A percentile compares a stretch with the other conserved stretches of the same genome.
These are phyloP conservation scores for Hystrix brachyura DNA, from an alignment of 2,113 vertebrate genomes.

Conservation along the genomic window DNA sequence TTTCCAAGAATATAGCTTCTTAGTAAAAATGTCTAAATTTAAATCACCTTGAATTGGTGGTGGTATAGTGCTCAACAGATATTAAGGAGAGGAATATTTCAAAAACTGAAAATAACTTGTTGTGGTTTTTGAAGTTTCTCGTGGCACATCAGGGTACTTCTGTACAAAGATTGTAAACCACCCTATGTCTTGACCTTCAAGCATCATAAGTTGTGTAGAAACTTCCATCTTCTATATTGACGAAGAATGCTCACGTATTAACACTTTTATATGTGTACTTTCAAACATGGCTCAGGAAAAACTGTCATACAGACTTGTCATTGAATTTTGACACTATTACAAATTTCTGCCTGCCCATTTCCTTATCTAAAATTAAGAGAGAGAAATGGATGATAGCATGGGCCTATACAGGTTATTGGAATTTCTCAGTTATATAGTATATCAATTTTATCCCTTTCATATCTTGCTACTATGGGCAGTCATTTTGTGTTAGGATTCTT, in stretches of 20 bases:
- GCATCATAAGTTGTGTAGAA: neutral
- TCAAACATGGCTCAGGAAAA: neutral
- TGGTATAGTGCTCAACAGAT: neutral
- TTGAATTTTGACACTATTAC: neutral
- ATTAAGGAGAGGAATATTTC: neutral
- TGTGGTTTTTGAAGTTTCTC: neutral
- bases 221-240: neutral
- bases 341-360: conserved; percentile 22
- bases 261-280: conserved; percentile 19
- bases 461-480: neutral
- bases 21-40: neutral
- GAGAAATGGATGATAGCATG: neutral
- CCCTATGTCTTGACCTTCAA: neutral
- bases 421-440: neutral
- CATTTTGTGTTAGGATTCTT: neutral
- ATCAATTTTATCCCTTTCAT: neutral
- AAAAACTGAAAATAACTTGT: neutral
- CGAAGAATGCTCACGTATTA: neutral
- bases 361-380: conserved; percentile 3
- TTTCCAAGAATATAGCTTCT: neutral
- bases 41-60: neutral
- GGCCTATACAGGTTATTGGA: neutral
- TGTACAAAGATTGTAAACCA: neutral
- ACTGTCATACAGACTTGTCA: neutral
- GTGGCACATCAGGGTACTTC: neutral